These are phyloP conservation scores for Betta splendens DNA, from an alignment of 2,797 vertebrate species.

Conservation along the genomic window DNA sequence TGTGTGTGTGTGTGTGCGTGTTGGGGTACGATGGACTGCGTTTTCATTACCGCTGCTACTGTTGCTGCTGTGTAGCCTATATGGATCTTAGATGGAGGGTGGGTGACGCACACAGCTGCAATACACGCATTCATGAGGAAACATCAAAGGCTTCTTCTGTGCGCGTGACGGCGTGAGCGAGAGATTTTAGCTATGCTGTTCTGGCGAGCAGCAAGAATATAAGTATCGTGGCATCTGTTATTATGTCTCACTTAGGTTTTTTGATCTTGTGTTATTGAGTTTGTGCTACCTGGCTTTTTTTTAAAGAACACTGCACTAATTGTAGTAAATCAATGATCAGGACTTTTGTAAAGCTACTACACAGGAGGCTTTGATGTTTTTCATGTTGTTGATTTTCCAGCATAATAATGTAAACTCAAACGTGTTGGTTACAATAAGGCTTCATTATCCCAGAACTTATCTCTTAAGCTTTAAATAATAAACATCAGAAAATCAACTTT, in stretches of 20 bases:
- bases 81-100: conserved; percentile 62
- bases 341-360: background rate
- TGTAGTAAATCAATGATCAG: background rate
- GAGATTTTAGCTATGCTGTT: conserved; percentile 50
- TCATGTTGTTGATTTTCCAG: conserved; percentile 1
- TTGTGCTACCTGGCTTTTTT: conserved; percentile 29
- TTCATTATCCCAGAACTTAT: background rate
- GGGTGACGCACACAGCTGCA: conserved; percentile 73
- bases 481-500: conserved; percentile 3
- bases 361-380: conserved; percentile 8
- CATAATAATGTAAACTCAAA: background rate
- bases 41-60: conserved; percentile 42
- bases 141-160: conserved; percentile 81
- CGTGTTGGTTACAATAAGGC: conserved; percentile 4
- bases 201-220: conserved; percentile 46
- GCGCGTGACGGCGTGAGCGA: conserved; percentile 20
- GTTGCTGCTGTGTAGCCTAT: conserved; percentile 54
- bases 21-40: conserved; percentile 18
- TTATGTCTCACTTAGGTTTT: conserved; percentile 27
- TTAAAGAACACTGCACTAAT: conserved; percentile 14
- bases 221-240: conserved; percentile 28
- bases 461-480: conserved; percentile 21
- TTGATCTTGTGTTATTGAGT: conserved; percentile 1
- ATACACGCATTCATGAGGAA: conserved; percentile 60
- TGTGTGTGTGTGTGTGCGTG: conserved; percentile 13